Base-by-base conservation (phyloP, 92 coral and sea anemone genomes). In the Phenganax marumi region DNA sequence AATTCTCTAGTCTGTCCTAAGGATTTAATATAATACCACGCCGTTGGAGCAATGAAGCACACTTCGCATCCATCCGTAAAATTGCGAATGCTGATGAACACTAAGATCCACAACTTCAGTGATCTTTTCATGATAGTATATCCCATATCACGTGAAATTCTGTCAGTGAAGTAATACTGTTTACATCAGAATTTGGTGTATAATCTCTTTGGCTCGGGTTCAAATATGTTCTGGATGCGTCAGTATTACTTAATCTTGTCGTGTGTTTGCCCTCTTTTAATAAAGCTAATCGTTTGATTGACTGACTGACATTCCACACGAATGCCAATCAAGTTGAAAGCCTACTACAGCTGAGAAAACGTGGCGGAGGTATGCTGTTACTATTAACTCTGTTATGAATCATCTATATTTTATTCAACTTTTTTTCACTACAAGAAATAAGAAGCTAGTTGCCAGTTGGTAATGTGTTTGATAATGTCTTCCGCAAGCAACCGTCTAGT, bases 381-480 rank as follows among this genome's bases (percentile, higher is more conserved):
- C 47, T n/a, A 48, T 52, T 0, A 1, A 10, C 14, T 26, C 33
- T 21, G 21, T 8, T 21, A 12, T 55, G 16, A 18, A 1, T 76
- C 5, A 21, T 57, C 6, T 5, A 21, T 6, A 11, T 43, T 6
- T 10, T 19, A 18, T 13, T 73, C 10, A 19, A 17, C 17, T 52
- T 22, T 54, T n/a, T 18, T 3, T 18, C 25, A 39, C 62, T 52
- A 6, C n/a, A 65, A 90, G 98, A 80, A 85, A 84, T 75, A 89
- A 85, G 80, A 90, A 90, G 49, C n/a, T n/a, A n/a, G n/a, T n/a
- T n/a, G n/a, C 68, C 82, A 58, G 95, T 85, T 81, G 89, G 84
- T 0, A 85, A 87, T 52, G 97, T 92, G 57, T 94, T 94, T 86
- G 95, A 92, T 55, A 87, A 93, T 78, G 98, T 90, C 9, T 85